Evolutionary conservation across 2,797 vertebrate species (phyloP), one percentile per base, ranked within the genome.

Genomic region (Anas acuta): DNA sequence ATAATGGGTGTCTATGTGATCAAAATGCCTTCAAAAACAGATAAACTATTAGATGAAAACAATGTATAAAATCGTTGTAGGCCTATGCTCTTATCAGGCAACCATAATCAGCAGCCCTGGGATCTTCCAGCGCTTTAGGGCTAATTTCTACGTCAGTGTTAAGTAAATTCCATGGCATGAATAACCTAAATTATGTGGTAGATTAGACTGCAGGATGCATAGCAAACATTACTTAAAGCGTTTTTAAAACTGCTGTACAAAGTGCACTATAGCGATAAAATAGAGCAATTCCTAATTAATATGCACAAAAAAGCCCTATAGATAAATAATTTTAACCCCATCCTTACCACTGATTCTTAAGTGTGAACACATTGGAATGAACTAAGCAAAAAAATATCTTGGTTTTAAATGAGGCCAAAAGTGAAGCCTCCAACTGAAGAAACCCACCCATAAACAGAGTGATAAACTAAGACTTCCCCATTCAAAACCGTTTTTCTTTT

Each of bases 141-240:
- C 81, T 95, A 33, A 93, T 93, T 96, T 82, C 87, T 71, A 43
- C 1, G 4, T 70, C 82, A 85, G 84, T 33, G 66, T 70, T 84
- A 66, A 94, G 83, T 76, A 87, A 93, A 93, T 84, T 93, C 87
- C 56, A 15, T 54, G 77, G 67, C 87, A 90, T 10, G 92, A 83
- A 87, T 88, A 96, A 92, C 89, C 89, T 57, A 84, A 91, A 94
- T 95, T 71, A 87, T 83, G 73, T 92, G 91, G 93, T 87, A 92
- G 89, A 92, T 97, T 85, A 95, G 72, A 71, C 30, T 45, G 69
- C 77, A 70, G 80, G 64, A 92, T 95, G 92, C 89, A 95, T 64
- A 71, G 74, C 94, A 92, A 96, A 95, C 49, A 28, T 84, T 74
- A 95, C 87, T 93, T 67, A 82, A 74, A 91, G 80, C 32, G 0